Conservation (phyloP, 92 coral and sea anemone species). For the Blastomussa wellsi region DNA sequence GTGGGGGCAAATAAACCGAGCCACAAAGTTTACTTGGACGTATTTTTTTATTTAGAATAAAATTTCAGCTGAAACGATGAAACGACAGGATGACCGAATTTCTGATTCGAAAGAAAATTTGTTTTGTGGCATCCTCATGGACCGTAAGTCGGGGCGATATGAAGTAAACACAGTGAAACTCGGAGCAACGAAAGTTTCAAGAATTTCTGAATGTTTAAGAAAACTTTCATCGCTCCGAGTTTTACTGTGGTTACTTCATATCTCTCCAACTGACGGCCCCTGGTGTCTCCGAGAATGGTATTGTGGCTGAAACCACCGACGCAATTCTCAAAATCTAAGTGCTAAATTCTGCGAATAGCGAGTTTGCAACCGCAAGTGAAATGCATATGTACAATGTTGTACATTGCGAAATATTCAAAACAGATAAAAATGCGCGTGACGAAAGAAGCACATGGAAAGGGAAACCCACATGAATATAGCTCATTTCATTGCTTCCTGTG, state of each 20-base stretch:
- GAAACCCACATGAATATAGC: constrained; percentile 5
- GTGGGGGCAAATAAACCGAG: background rate
- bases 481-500: constrained; percentile 30
- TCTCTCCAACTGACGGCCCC: too few relatives aligned
- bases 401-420: background rate
- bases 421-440: background rate
- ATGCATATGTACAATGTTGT: background rate
- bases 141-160: too few relatives aligned
- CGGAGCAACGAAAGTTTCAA: too few relatives aligned
- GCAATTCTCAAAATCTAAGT: background rate
- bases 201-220: too few relatives aligned
- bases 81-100: background rate
- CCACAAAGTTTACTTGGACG: too few relatives aligned
- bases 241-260: too few relatives aligned
- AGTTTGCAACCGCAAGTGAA: background rate
- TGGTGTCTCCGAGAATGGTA: too few relatives aligned
- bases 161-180: too few relatives aligned
- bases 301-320: constrained; percentile 10
- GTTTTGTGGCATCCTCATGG: too few relatives aligned
- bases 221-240: too few relatives aligned
- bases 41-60: background rate
- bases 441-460: background rate
- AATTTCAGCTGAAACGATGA: background rate
- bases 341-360: background rate
- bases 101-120: constrained; percentile 3